A percentile compares a stretch with the other conserved stretches of the same genome.
phyloP scores from a whole-genome alignment of 2,797 vertebrate species.

The Kryptopterus vitreolus region DNA sequence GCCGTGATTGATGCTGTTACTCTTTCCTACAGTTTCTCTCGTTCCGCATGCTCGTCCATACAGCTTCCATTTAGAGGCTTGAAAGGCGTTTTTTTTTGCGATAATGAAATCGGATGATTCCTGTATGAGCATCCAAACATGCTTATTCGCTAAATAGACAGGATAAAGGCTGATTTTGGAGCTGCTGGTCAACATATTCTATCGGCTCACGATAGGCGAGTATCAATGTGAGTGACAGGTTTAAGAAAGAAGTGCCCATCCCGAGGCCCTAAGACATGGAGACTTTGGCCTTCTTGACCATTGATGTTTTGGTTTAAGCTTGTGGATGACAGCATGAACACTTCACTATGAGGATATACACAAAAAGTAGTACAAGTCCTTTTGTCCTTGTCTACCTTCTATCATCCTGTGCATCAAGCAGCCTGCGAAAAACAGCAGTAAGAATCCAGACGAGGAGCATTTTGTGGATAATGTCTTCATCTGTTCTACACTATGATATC shows the following conservation, averaged over 20 bases:
- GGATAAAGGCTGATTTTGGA: not conserved
- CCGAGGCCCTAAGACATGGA: not conserved
- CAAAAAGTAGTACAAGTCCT: too few species aligned
- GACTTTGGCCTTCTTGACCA: not conserved
- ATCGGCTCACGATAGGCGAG: not conserved
- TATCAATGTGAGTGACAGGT: not conserved
- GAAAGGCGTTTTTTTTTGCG: not conserved
- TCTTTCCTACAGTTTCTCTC: not conserved
- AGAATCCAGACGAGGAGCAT: not conserved
- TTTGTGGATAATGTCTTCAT: not conserved
- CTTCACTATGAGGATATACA: too few species aligned
- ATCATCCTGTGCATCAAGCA: not conserved
- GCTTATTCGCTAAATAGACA: not conserved
- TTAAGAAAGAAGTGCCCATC: not conserved
- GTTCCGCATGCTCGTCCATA: not conserved
- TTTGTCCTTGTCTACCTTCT: not conserved
- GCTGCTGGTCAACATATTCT: not conserved
- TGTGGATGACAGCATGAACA: too few species aligned
- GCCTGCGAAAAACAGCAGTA: not conserved
- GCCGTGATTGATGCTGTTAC: slow-evolving; percentile 5
- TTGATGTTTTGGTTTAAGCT: too few species aligned
- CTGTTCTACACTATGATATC: too few species aligned
- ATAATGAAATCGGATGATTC: not conserved
- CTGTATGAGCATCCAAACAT: not conserved
- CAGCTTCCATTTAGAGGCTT: not conserved